Evolutionary conservation across 2,113 vertebrate genomes (phyloP).

Genomic region (Anhinga rufa): DNA sequence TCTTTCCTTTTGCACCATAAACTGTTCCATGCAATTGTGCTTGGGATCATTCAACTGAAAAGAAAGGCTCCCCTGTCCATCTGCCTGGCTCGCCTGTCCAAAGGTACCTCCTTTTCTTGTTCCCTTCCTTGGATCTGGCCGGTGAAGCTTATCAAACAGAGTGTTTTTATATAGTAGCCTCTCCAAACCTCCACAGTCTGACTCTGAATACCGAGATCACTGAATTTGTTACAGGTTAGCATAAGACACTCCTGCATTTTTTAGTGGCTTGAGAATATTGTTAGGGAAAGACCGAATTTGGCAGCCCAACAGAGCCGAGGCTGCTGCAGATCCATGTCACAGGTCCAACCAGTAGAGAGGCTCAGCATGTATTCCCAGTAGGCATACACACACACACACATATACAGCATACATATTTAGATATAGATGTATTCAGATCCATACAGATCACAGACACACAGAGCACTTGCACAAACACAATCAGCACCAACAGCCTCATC

Average conservation of each 20-base stretch:
- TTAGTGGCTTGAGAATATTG: not conserved
- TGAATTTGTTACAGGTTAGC: not conserved
- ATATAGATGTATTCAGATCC: too few relatives aligned
- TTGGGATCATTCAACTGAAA: not conserved
- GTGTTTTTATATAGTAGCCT: not conserved
- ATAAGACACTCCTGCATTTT: not conserved
- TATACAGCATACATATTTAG: not conserved
- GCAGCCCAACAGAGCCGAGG: not conserved
- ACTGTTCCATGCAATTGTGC: not conserved
- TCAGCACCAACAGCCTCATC: not conserved
- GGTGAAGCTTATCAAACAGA: not conserved
- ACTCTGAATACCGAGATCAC: not conserved
- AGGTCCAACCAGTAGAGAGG: accelerated
- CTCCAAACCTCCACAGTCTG: not conserved
- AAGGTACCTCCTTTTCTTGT: not conserved
- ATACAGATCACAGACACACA: not conserved
- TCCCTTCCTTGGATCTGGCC: not conserved
- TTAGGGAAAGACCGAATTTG: not conserved
- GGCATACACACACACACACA: not conserved
- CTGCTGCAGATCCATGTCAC: not conserved
- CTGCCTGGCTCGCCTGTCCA: not conserved
- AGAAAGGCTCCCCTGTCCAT: constrained; percentile 4
- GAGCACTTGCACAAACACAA: not conserved
- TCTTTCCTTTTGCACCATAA: constrained; percentile 28
- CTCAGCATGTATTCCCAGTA: not conserved